These are phyloP conservation scores for Atta colombica DNA, from an alignment of 1,140 invertebrate species.

Conservation along the genomic window DNA sequence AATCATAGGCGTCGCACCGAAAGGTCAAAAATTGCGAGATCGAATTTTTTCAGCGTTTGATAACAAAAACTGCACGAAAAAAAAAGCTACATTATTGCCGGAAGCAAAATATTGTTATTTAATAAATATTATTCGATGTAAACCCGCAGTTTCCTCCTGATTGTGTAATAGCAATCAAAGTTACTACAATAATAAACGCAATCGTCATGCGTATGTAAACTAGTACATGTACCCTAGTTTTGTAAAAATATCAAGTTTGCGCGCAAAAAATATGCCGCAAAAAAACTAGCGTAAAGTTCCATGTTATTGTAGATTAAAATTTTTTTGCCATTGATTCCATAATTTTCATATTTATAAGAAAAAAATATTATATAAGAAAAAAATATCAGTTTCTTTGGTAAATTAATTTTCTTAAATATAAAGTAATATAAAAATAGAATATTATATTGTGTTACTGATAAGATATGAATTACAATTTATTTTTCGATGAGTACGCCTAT, in stretches of 20 bases:
- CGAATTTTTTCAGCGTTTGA: slow-evolving; percentile 18
- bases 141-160: slow-evolving; percentile 22
- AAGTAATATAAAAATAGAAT: not conserved
- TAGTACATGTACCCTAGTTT: not conserved
- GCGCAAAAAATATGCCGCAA: not conserved
- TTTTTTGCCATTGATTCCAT: not conserved
- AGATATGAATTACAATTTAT: not conserved
- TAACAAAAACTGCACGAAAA: not conserved
- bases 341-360: not conserved
- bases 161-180: slow-evolving; percentile 27
- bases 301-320: not conserved
- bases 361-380: not conserved
- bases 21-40: not conserved
- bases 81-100: slow-evolving; percentile 15
- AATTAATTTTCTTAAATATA: not conserved
- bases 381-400: not conserved
- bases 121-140: slow-evolving; percentile 53
- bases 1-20: not conserved
- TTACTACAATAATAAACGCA: slow-evolving; percentile 15
- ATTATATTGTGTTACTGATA: not conserved
- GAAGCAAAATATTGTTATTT: slow-evolving; percentile 19
- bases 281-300: slow-evolving; percentile 8
- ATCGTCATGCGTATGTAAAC: not conserved
- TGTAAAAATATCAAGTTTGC: slow-evolving; percentile 24
- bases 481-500: slow-evolving; percentile 7